phyloP scores from a whole-genome alignment of 2,113 vertebrate species.

The Megaceryle maxima region DNA sequence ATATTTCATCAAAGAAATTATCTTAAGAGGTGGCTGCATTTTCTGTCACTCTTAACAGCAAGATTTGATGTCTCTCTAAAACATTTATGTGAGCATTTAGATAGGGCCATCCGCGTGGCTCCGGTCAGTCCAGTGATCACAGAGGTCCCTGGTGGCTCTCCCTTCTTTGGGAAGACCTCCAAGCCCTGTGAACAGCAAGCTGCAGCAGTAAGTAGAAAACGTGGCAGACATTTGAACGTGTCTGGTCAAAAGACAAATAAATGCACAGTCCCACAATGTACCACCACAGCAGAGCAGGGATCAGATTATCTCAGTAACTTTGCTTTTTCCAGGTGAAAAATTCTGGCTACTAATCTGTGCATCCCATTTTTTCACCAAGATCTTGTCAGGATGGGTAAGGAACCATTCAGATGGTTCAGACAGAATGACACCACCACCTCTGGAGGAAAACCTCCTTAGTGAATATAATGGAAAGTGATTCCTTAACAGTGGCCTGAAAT shows the following conservation, averaged over 20 bases:
- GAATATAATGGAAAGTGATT: neutral
- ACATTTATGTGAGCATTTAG: neutral
- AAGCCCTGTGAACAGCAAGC: neutral
- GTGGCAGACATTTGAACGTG: neutral
- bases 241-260: neutral
- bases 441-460: neutral
- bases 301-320: neutral
- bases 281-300: neutral
- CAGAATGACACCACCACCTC: neutral
- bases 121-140: neutral
- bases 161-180: neutral
- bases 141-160: neutral
- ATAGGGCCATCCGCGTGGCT: neutral
- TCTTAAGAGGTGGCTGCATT: neutral
- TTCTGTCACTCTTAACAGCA: neutral
- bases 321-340: neutral
- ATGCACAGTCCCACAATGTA: rapidly evolving
- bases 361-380: neutral
- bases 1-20: conserved; percentile 1
- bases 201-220: neutral
- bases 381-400: neutral
- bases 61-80: neutral
- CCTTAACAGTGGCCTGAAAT: neutral
- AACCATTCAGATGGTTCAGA: neutral
- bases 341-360: neutral